Base-by-base conservation (phyloP, 2,888 invertebrate genomes). In the Hemithea aestivaria region DNA sequence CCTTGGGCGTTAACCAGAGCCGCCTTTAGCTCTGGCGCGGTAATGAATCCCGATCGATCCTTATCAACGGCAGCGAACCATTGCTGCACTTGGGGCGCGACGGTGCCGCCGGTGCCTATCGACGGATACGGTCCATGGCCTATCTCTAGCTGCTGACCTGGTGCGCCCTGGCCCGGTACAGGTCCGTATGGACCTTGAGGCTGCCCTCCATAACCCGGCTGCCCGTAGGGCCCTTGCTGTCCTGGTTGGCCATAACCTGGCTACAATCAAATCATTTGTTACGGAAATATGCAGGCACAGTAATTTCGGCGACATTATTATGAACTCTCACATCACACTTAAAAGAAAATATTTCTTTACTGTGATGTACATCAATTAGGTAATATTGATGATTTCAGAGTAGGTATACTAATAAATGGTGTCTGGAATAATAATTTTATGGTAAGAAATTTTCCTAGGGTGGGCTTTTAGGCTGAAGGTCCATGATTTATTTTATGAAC, bases 1-100 rank as follows among this genome's bases (percentile, higher is more conserved):
- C 96, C 96, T 73, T 96, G 94, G 10, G 93, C 95, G 79, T 96
- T 96, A 10, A 95, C 91, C 24, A 97, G 80, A 0, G 96, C 96
- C 5, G 91, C 85, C 72, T 93, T 92, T 9, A 97, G 81, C 78
- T 97, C 96, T 6, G 67, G 47, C 6, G 93, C 90, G 34, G 92
- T 91, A 34, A 97, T 96, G 67, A 91, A 90, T 1, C 96, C 96
- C 9, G 96, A 96, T 16, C 90, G 89, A 66, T 96, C 96, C 52
- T 90, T 89, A 64, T 97, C 96, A 0, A 96, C 96, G 8, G 94
- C 90, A 12, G 78, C 74, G 68, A 97, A 96, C 96, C 96, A 96
- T 62, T 93, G 92, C 53, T 92, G 91, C 1, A 95, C 90, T 71
- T 95, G 93, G 0, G 95, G 94, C 33, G 89, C 89, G 0, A 91